Conservation (phyloP, 2,113 vertebrate genomes). For the Cephalopholis sonnerati region DNA sequence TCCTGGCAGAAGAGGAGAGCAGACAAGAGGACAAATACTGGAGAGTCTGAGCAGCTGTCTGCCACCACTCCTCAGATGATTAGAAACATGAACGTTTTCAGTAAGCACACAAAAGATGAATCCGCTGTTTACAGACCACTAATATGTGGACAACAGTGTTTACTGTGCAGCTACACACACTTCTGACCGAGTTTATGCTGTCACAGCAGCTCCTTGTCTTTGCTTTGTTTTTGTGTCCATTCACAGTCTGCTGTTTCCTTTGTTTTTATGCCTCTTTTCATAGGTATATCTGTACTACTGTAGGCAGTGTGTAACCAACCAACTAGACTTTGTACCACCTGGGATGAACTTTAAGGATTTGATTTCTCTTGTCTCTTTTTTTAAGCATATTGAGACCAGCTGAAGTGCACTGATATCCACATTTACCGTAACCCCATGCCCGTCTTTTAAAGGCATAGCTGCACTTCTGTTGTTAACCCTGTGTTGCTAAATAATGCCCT, state of each 20-base stretch:
- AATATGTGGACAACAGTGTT: not conserved
- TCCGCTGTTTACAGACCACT: not conserved
- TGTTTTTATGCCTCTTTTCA: too few species aligned
- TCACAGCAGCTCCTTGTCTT: not conserved
- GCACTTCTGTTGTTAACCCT: not conserved
- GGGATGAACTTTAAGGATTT: not conserved
- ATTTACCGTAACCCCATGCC: constrained; percentile 36
- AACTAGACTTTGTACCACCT: not conserved
- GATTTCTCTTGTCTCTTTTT: constrained; percentile 9
- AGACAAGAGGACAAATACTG: constrained; percentile 57
- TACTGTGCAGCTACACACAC: not conserved
- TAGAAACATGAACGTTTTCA: constrained; percentile 46
- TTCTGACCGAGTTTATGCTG: not conserved
- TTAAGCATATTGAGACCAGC: constrained; percentile 19
- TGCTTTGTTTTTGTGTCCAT: not conserved
- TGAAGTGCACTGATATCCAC: constrained; percentile 22
- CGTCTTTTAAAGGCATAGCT: constrained; percentile 23
- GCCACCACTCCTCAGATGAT: constrained; percentile 39
- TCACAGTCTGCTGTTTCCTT: not conserved
- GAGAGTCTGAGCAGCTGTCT: constrained; percentile 65
- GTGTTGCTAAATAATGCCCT: not conserved
- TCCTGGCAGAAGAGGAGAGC: constrained; percentile 54
- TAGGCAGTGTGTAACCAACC: too few species aligned
- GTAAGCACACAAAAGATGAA: not conserved
- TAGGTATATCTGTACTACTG: too few species aligned